phyloP scores from a whole-genome alignment of 92 coral and sea anemone species.

The Heteractis magnifica region DNA sequence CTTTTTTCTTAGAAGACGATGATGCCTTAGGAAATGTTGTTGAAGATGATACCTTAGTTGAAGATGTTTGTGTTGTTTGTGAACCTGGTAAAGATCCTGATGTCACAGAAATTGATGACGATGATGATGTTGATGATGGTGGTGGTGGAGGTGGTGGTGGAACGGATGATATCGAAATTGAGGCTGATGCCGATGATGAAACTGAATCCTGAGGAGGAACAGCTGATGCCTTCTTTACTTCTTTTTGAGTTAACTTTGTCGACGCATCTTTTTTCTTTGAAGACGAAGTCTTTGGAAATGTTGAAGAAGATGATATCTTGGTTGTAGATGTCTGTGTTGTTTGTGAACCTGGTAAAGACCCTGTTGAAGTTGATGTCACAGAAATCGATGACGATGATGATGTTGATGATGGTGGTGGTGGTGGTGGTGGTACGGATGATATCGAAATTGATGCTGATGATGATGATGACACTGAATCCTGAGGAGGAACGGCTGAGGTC shows the following conservation, averaged over 20 bases:
- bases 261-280: neutral
- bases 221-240: no score
- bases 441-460: slow-evolving; percentile 7
- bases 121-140: no score
- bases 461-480: neutral
- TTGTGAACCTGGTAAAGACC: neutral
- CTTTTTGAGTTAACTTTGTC: neutral
- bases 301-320: neutral
- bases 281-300: neutral
- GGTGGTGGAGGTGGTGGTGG: no score
- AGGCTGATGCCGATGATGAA: neutral
- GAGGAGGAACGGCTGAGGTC: no score
- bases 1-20: neutral
- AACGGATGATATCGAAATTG: neutral
- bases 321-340: slow-evolving; percentile 14
- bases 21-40: slow-evolving; percentile 14
- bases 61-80: slow-evolving; percentile 5
- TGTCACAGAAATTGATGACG: neutral
- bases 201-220: no score
- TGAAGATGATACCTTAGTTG: slow-evolving; percentile 4
- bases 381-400: neutral
- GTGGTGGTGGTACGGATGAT: neutral
- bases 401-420: slow-evolving; percentile 16
- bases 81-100: slow-evolving; percentile 6
- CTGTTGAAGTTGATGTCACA: no score